Base-by-base conservation (phyloP, 2,888 invertebrate species). In the Drosophila differens region DNA sequence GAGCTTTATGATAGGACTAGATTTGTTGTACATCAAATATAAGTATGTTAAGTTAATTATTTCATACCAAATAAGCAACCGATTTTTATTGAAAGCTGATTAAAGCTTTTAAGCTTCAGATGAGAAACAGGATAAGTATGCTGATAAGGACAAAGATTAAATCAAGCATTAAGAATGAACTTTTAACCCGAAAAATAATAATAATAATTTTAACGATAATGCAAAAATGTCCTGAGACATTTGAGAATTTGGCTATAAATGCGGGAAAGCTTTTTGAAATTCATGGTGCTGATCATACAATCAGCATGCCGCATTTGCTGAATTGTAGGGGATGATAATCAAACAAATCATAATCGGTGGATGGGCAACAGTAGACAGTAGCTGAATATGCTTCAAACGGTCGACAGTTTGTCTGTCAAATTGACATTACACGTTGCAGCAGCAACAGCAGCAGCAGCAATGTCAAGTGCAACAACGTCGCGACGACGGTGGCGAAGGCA, bases 371-470 rank as follows among this genome's bases (percentile, higher is more conserved):
- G 77, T 83, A 81, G 86, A 89, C 88, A 90, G 88, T 90, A 88
- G 88, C 88, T 90, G 86, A 80, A 82, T 81, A 71, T 77, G 79
- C 87, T 79, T 88, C 84, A 89, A 89, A 90, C 82, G 84, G 88
- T 84, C 89, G 90, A 88, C 88, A 88, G 90, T 83, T 86, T 88
- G 88, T 88, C 88, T 88, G 88, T 88, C 88, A 88, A 83, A 89
- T 89, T 88, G 88, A 88, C 90, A 88, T 90, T 86, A 73, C 82
- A 84, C 76, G 76, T 73, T 74, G 86, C 83, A 73, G 58, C 41
- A 47, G 83, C 54, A 30, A 72, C 81, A 64, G 63, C 14, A 52
- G 60, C 69, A 51, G 47, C 49, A 63, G 80, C 74, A 81, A 72
- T 70, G 74, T 74, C 81, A 81, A 82, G 81, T 82, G 82, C 76